Evolutionary conservation across 2,888 invertebrate species (phyloP), one percentile per base, ranked within the genome.

Genomic region (Tethea ocularis): DNA sequence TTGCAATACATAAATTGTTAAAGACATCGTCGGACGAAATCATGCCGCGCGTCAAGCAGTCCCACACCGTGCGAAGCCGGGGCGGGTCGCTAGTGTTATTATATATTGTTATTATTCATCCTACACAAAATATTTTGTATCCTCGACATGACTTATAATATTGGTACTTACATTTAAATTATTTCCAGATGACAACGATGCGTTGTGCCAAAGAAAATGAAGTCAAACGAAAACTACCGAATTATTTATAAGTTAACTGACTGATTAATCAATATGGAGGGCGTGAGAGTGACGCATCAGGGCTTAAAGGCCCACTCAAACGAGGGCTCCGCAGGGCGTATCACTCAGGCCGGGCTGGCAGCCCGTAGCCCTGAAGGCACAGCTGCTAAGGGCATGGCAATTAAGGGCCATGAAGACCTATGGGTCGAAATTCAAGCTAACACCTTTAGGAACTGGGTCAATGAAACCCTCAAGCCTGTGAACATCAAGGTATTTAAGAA

Each of bases 371-470:
- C 97, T 41, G 98, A 84, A 62, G 99, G 99, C 58, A 98, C 98
- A 56, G 99, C 98, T 1, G 98, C 98, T 69, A 97, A 97, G 83
- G 98, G 98, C 69, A 98, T 98, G 98, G 96, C 97, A 75, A 98
- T 98, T 83, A 98, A 97, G 83, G 98, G 98, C 69, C 96, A 97
- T 81, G 98, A 98, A 89, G 98, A 98, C 81, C 95, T 98, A 52
- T 99, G 99, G 99, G 97, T 99, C 57, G 98, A 98, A 85, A 98
- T 98, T 69, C 98, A 98, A 87, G 97, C 98, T 54, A 97, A 98
- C 87, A 99, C 99, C 46, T 99, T 99, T 86, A 95, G 97, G 74
- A 99, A 99, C 89, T 99, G 99, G 99, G 97, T 99, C 77, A 99
- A 99, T 88, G 99, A 99, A 86, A 97, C 97, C 76, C 88, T 98